phyloP scores from a whole-genome alignment of 1,140 invertebrate genomes.

The Scaptomyza pallida region DNA sequence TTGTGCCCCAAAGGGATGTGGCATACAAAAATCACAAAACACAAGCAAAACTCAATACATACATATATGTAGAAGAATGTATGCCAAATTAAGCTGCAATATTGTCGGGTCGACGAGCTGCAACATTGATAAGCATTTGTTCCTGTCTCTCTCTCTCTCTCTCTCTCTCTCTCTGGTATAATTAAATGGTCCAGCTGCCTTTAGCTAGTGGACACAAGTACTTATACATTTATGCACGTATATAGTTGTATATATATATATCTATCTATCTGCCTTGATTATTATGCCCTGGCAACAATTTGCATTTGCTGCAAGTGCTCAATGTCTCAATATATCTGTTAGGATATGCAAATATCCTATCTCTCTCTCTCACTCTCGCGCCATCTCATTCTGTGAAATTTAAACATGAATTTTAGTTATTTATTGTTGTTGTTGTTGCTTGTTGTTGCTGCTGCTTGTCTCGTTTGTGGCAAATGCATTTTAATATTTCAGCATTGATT shows the following conservation, averaged over 20 bases:
- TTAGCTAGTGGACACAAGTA: not conserved
- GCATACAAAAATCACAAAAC: constrained; percentile 43
- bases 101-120: constrained; percentile 8
- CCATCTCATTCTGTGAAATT: constrained; percentile 50
- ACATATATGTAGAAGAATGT: not conserved
- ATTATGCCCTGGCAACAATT: constrained; percentile 56
- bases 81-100: constrained; percentile 43
- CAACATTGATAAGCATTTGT: constrained; percentile 49
- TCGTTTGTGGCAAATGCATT: constrained; percentile 74
- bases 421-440: constrained; percentile 61
- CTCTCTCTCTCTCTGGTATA: constrained; percentile 3
- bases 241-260: constrained; percentile 9
- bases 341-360: constrained; percentile 60
- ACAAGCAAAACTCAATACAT: not conserved
- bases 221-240: constrained; percentile 2
- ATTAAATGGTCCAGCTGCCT: constrained; percentile 34
- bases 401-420: constrained; percentile 78
- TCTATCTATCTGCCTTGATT: constrained; percentile 32
- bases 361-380: too few species aligned
- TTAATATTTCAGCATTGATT: constrained; percentile 79
- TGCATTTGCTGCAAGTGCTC: constrained; percentile 60
- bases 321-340: constrained; percentile 38
- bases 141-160: not conserved
- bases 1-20: constrained; percentile 18
- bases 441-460: constrained; percentile 26